Base-by-base conservation (phyloP, 2,113 vertebrate species). In the Rhombomys opimus region DNA sequence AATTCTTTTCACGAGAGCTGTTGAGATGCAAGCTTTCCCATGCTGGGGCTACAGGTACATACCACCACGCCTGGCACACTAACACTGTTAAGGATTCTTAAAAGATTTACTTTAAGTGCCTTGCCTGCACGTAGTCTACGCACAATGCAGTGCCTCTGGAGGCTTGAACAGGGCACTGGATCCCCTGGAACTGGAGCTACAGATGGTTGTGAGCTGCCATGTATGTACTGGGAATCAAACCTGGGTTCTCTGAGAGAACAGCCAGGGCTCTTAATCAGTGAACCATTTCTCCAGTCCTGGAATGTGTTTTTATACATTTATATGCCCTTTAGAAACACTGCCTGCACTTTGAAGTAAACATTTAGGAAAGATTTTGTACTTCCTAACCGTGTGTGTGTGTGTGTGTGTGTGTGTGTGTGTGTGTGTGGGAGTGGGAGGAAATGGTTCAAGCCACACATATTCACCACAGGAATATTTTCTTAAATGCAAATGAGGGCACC, bases 321-420 rank as follows among this genome's bases (percentile, higher is more conserved):
- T 65, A 32, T 57, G 11, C 18, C 38, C 20, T 73, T 17, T 57
- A 7, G 50, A 87, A 87, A 93, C 27, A 82, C 35, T 50, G n/a
- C 30, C 84, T 23, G 54, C 38, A 70, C 85, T 89, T 67, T 72
- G 72, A 95, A 93, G 54, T 78, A 59, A 90, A 96, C 77, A 72
- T 25, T 46, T 73, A 78, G 32, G 87, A 20, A 25, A 2, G 61
- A 75, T 67, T 92, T 41, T 73, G 6, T 88, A 57, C 61, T 91
- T 73, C 81, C 46, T 93, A 81, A 35, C n/a, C 18, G 35, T 17
- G 67, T 70, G 68, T 70, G 68, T 70, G 32, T 70, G 68, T 35
- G 32, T 70, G 32, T 63, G 61, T 63, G n/a, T n/a, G 61, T 22
- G 61, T 22, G 61, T 35, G 68, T 18, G 35, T 72, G 35, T 72